phyloP scores from a whole-genome alignment of 2,888 invertebrate genomes.

The Thera obeliscata region DNA sequence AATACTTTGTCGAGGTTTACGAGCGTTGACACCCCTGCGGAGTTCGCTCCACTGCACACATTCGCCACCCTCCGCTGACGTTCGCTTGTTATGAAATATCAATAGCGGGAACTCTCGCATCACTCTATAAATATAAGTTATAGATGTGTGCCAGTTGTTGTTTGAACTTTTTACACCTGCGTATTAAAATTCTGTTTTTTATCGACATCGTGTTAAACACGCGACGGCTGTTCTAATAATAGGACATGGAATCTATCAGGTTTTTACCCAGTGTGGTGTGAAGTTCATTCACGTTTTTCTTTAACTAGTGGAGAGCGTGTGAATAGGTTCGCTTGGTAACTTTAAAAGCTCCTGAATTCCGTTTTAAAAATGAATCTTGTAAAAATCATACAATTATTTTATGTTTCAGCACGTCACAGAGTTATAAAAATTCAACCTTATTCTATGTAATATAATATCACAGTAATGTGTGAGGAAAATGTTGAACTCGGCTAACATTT shows the following conservation, averaged over 20 bases:
- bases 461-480: no score
- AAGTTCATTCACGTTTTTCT: conserved; percentile 17
- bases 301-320: not conserved
- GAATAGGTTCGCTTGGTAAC: not conserved
- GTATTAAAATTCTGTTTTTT: conserved; percentile 31
- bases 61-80: conserved; percentile 58
- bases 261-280: conserved; percentile 14
- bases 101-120: conserved; percentile 54
- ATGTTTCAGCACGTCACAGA: no score
- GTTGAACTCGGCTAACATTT: not conserved
- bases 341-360: not conserved
- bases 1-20: conserved; percentile 79
- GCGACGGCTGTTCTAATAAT: conserved; percentile 24
- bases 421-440: no score
- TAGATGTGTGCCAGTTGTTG: conserved; percentile 30
- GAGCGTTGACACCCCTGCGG: conserved; percentile 68
- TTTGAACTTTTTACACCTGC: conserved; percentile 33
- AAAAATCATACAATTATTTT: no score
- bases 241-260: conserved; percentile 25
- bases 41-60: conserved; percentile 54
- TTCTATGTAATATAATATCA: no score
- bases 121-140: conserved; percentile 42
- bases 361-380: no score
- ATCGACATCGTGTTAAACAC: conserved; percentile 28
- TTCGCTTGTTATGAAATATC: conserved; percentile 75